Evolutionary conservation across 2,113 vertebrate genomes (phyloP), one percentile per base, ranked within the genome.

Genomic region (Cyrtonyx montezumae): DNA sequence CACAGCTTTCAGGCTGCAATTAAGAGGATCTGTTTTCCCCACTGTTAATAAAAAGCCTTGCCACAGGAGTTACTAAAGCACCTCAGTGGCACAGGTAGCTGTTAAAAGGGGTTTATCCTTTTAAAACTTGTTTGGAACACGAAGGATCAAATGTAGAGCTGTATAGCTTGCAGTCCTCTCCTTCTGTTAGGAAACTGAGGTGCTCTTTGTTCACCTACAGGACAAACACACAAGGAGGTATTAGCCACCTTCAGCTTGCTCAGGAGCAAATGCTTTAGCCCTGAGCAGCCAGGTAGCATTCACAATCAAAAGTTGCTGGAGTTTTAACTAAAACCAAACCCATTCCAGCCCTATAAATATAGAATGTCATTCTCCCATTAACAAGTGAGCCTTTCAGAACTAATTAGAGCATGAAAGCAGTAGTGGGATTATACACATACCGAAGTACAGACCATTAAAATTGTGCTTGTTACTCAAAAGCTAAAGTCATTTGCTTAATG

Each of bases 51-150:
- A 51, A 28, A 28, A 85, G 40, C 32, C 40, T 15, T 26, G 28
- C 51, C 8, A 3, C 8, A 18, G 10, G 7, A 36, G 19, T 28
- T 68, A 45, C 10, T 2, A 11, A 2, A 0, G 1, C 3, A 32
- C 23, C 28, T 42, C 23, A 42, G 10, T 1, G 28, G 21, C 15
- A 36, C 23, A n/a, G 32, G 13, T 1, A 22, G 17, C 26, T 73
- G 37, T 32, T 11, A 45, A 13, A 6, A 42, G 15, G 5, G 6
- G 5, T 61, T 25, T 16, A 6, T 37, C 36, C 61, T 6, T 6
- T 34, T 68, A 30, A 17, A 14, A 11, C 15, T n/a, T 48, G 25
- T 6, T 28, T 26, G 20, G 17, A 14, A 13, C 40, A 67, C 43
- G 14, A 26, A 49, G 8, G 17, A 10, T 36, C 28, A 63, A 3